These are phyloP conservation scores for Leucania comma DNA, from an alignment of 2,888 invertebrate species.

Conservation along the genomic window DNA sequence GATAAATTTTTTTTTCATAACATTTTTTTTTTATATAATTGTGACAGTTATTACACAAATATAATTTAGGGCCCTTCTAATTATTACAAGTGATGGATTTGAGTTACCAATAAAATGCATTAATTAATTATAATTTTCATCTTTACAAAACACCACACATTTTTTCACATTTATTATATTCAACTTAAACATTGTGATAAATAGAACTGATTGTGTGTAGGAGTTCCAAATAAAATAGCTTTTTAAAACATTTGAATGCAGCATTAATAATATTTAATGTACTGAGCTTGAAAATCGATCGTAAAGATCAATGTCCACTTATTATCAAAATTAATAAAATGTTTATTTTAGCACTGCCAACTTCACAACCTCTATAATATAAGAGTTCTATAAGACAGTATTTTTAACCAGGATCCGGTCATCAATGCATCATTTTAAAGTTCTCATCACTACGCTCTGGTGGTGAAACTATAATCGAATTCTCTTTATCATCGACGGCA, in stretches of 20 bases:
- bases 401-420: too few relatives aligned
- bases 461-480: too few relatives aligned
- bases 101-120: slow-evolving; percentile 15
- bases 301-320: too few relatives aligned
- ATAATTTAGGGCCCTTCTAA: neutral
- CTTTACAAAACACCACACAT: neutral
- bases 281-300: too few relatives aligned
- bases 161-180: neutral
- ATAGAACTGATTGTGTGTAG: slow-evolving; percentile 45
- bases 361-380: too few relatives aligned
- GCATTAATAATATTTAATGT: too few relatives aligned
- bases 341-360: too few relatives aligned
- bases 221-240: neutral
- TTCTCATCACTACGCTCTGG: too few relatives aligned
- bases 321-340: too few relatives aligned
- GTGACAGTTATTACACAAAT: slow-evolving; percentile 21
- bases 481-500: too few relatives aligned
- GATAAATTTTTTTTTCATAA: slow-evolving; percentile 14
- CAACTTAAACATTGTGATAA: slow-evolving; percentile 32
- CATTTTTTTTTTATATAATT: neutral
- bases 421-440: too few relatives aligned
- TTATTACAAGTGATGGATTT: neutral
- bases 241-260: neutral
- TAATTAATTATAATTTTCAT: slow-evolving; percentile 2
- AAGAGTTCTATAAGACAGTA: too few relatives aligned